Evolutionary conservation across 2,888 invertebrate species (phyloP), one percentile per base, ranked within the genome.

Genomic region (Holacanthella duospinosa): DNA sequence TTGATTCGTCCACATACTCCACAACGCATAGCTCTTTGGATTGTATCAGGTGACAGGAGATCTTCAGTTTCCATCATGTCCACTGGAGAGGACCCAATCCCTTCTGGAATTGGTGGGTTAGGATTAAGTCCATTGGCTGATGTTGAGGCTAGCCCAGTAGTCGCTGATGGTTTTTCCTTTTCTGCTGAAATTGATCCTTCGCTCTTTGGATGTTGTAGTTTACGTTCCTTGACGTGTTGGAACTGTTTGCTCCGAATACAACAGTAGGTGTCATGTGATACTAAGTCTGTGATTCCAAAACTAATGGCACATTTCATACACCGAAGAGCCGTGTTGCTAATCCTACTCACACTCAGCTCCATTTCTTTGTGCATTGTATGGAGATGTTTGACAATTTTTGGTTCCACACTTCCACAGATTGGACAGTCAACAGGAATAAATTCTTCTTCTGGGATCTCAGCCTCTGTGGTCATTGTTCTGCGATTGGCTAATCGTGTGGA

Each of bases 241-340:
- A 48, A 48, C 48, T 48, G 48, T 21, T 48, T 48, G 21, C 48
- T 48, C 48, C 48, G 48, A 48, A 48, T 48, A 21, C 48, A 48
- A 21, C 19, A 9, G 19, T 21, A 48, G 48, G 48, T 48, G 21
- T 48, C 48, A 21, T 48, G 48, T n/a, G 19, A n/a, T 4, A 48
- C 48, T 24, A 73, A 55, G 55, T 73, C 73, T 54, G 66, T 63
- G 36, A 71, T 67, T 4, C 65, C 65, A 64, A 73, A 73, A 1
- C 71, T 69, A 21, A 70, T 69, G 0, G 62, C 61, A 61, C 73
- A 73, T 19, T 66, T 66, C 19, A 68, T 63, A 61, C 73, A 73
- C 0, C 68, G 63, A n/a, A 71, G 57, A 12, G 66, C 59, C 21
- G 69, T 65, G 19, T 62, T 55, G 0, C 69, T 67, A 28, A 68